Conservation (phyloP, 2,113 vertebrate species). For the Glaucomys volans region DNA sequence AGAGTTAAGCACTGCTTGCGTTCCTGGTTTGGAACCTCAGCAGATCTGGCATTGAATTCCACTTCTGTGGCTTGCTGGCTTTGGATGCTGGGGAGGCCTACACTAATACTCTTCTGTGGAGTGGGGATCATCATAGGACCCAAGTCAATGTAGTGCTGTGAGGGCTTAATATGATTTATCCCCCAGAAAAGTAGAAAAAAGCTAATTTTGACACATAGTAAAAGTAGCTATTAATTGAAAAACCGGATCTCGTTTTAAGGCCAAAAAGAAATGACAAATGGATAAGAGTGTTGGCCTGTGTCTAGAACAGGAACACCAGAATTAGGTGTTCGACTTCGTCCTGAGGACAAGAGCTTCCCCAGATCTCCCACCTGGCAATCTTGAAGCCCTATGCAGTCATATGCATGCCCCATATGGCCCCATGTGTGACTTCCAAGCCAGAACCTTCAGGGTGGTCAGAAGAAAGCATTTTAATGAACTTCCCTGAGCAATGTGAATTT, state of each 20-base stretch:
- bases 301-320: background rate
- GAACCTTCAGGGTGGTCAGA: background rate
- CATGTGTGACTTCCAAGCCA: background rate
- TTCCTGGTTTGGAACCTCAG: background rate
- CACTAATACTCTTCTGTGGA: background rate
- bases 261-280: background rate
- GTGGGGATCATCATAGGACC: background rate
- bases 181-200: background rate
- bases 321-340: background rate
- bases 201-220: background rate
- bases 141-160: rapidly evolving
- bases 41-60: background rate
- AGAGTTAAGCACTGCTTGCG: background rate
- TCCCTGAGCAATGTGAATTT: rapidly evolving
- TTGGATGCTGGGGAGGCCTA: too few species aligned
- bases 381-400: too few species aligned
- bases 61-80: too few species aligned
- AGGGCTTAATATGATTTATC: too few species aligned
- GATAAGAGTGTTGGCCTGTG: too few species aligned
- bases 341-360: background rate
- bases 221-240: background rate
- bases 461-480: too few species aligned
- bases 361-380: too few species aligned
- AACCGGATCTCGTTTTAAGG: background rate
- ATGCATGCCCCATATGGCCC: too few species aligned